Base-by-base conservation (phyloP, 2,888 invertebrate species). In the Monoplex corrugatus region DNA sequence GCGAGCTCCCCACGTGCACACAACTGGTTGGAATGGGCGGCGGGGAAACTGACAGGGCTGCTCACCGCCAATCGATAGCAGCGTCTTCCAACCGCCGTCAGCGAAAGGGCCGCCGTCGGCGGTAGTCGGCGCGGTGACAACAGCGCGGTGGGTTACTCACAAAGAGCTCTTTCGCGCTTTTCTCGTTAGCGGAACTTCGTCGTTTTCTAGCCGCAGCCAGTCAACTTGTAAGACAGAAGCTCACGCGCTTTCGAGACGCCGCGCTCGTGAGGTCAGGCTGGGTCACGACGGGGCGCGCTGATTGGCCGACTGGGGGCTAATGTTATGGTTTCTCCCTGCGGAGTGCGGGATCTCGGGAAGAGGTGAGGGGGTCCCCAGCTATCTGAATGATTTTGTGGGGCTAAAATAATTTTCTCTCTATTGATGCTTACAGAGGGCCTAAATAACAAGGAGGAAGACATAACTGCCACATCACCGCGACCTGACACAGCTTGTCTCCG, bases 351-450 rank as follows among this genome's bases (percentile, higher is more conserved):
- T 35, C 8, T 35, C 28, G 28, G 19, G 35, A 45, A 35, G 83
- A 1, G 86, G 68, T 32, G 86, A 16, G 38, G 68, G 57, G 86
- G 68, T 19, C 3, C n/a, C n/a, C 3, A n/a, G 83, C 45, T 83
- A 50, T 88, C 80, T 88, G 88, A 91, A 91, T 91, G 89, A 89
- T 91, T 91, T 90, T 90, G 90, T 86, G 83, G 90, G 90, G 89
- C 90, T 89, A 89, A 90, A 91, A 89, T 91, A 89, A 91, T 91
- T 91, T 91, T 88, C 87, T 68, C 89, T 89, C 63, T 89, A 89
- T 90, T 90, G 89, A 89, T 90, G 91, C 90, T 91, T 91, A 90
- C 91, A 87, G 87, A 83, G 88, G 63, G 78, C 3, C 88, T 88
- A 88, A 82, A 82, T 88, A 88, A 88, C 88, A n/a, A n/a, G 40